Evolutionary conservation across 2,888 invertebrate genomes (phyloP).

Genomic region (Leistus spinibarbis): DNA sequence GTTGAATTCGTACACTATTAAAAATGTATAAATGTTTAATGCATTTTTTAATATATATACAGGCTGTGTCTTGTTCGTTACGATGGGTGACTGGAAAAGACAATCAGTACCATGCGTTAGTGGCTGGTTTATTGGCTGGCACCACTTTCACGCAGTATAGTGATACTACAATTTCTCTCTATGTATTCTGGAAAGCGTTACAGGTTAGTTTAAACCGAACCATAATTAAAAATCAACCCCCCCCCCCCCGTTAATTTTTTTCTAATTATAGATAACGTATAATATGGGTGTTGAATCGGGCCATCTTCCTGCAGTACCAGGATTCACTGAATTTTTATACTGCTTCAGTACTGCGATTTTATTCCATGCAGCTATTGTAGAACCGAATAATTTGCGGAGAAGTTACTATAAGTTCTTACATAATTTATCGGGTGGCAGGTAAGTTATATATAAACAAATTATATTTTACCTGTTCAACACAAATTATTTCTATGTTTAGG

Average conservation of each 20-base stretch:
- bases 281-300: conserved; percentile 71
- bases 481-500: conserved; percentile 53
- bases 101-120: conserved; percentile 66
- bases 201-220: conserved; percentile 63
- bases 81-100: conserved; percentile 68
- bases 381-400: conserved; percentile 77
- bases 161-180: conserved; percentile 78
- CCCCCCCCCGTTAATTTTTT: no score
- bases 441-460: conserved; percentile 41
- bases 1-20: no score
- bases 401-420: conserved; percentile 84
- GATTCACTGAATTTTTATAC: conserved; percentile 74
- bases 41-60: not conserved
- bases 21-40: no score
- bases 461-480: not conserved
- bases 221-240: no score
- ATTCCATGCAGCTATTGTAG: conserved; percentile 78
- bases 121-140: conserved; percentile 75
- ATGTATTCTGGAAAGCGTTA: conserved; percentile 81
- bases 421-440: conserved; percentile 74
- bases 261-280: conserved; percentile 67
- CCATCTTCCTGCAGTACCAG: conserved; percentile 69
- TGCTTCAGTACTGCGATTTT: conserved; percentile 77
- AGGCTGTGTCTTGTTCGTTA: conserved; percentile 71
- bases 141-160: conserved; percentile 74